phyloP scores from a whole-genome alignment of 1,140 invertebrate genomes.

The Phthorimaea operculella region DNA sequence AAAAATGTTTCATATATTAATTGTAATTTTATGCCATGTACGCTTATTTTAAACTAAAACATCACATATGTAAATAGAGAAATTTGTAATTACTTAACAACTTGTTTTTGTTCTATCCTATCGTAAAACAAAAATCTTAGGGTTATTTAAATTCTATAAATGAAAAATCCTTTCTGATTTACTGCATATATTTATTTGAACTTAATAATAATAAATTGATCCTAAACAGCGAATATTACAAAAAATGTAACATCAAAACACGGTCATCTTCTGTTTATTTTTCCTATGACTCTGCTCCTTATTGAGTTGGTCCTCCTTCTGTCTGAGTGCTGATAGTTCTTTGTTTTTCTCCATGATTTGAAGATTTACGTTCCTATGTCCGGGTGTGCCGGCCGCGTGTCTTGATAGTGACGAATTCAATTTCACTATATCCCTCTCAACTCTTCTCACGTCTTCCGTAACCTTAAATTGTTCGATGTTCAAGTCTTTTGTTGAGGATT shows the following conservation, averaged over 20 bases:
- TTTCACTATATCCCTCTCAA: slow-evolving; percentile 75
- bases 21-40: slow-evolving; percentile 67
- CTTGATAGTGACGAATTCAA: slow-evolving; percentile 73
- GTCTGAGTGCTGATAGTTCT: slow-evolving; percentile 71
- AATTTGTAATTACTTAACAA: slow-evolving; percentile 54
- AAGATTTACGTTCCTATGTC: slow-evolving; percentile 69
- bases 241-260: slow-evolving; percentile 37
- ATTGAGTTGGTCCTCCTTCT: slow-evolving; percentile 72
- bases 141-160: no score
- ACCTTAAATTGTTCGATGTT: slow-evolving; percentile 81
- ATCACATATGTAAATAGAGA: slow-evolving; percentile 66
- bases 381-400: slow-evolving; percentile 68
- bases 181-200: not conserved
- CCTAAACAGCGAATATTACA: not conserved
- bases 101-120: not conserved
- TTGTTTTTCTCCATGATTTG: slow-evolving; percentile 72
- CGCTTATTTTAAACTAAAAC: slow-evolving; percentile 67
- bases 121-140: no score
- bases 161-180: not conserved
- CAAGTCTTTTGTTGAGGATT: slow-evolving; percentile 74
- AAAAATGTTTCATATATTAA: slow-evolving; percentile 62
- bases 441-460: slow-evolving; percentile 75
- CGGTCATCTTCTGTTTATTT: slow-evolving; percentile 65
- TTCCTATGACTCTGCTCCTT: slow-evolving; percentile 77
- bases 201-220: not conserved